Percentiles rank a stretch among this genome's conserved stretches.
Conservation (phyloP, 2,888 invertebrate species). For the Zaprionus lineosus region DNA sequence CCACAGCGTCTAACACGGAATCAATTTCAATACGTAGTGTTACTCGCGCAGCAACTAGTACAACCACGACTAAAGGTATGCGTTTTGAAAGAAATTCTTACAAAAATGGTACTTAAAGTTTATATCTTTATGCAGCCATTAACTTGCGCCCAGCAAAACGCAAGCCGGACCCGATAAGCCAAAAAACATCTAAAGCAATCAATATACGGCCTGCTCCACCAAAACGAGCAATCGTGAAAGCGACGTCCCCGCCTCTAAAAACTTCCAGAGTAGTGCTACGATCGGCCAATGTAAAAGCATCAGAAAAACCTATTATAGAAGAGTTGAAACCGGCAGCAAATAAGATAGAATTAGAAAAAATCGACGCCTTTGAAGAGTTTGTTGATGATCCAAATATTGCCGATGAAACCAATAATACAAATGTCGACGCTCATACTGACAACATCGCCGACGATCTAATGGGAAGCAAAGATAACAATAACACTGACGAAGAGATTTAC, state of each 20-base stretch:
- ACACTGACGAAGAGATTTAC: conserved; percentile 45
- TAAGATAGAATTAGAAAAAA: conserved; percentile 10
- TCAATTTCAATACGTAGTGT: conserved; percentile 25
- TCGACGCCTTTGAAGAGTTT: conserved; percentile 42
- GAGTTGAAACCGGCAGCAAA: neutral
- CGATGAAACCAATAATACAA: neutral
- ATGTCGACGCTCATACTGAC: neutral
- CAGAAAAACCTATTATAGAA: neutral
- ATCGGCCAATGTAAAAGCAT: conserved; percentile 3
- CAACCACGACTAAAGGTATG: conserved; percentile 38
- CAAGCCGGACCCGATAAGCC: conserved; percentile 2
- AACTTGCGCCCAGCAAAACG: conserved; percentile 58
- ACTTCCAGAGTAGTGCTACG: conserved; percentile 27
- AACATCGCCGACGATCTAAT: neutral
- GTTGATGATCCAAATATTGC: conserved; percentile 46
- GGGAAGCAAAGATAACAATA: conserved; percentile 1
- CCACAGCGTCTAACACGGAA: neutral
- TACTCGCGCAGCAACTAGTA: conserved; percentile 12
- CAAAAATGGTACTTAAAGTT: neutral
- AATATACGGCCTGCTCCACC: conserved; percentile 43
- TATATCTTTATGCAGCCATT: conserved; percentile 33
- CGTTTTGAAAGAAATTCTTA: neutral
- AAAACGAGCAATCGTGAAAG: conserved; percentile 27
- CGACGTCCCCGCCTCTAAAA: neutral
- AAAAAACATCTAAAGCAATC: conserved; percentile 81